These are phyloP conservation scores for Crypturellus undulatus DNA, from an alignment of 2,113 vertebrate species.

Conservation along the genomic window DNA sequence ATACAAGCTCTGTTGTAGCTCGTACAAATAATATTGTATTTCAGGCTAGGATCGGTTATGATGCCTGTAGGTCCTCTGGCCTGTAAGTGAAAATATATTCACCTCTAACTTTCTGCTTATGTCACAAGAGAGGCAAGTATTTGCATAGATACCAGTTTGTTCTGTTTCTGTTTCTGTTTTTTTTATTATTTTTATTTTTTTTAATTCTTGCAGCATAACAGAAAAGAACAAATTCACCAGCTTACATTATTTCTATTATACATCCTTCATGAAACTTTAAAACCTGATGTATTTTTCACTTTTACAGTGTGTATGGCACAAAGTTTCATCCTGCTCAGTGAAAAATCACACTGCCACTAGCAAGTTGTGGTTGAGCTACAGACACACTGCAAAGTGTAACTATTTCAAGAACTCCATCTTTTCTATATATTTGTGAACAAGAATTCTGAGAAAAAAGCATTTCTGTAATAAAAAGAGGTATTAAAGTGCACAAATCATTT, in stretches of 20 bases:
- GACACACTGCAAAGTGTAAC: not conserved
- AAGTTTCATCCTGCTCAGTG: not conserved
- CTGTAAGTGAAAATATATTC: not conserved
- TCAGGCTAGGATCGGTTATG: not conserved
- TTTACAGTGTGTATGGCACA: not conserved
- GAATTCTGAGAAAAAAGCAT: not conserved
- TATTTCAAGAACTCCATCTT: not conserved
- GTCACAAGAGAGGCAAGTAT: not conserved
- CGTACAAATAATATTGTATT: not conserved
- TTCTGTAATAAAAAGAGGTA: not conserved
- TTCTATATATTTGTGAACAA: not conserved
- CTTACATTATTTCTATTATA: not conserved
- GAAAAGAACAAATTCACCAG: not conserved
- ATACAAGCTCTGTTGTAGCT: not conserved
- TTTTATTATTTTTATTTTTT: too few relatives aligned
- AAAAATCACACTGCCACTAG: not conserved
- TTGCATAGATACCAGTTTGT: not conserved
- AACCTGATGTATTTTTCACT: not conserved
- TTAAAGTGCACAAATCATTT: not conserved
- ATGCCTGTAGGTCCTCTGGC: not conserved
- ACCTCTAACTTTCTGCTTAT: not conserved
- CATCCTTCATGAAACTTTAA: not conserved
- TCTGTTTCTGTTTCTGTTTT: too few relatives aligned
- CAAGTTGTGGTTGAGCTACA: not conserved
- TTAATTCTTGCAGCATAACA: not conserved